These are phyloP conservation scores for Martes martes DNA, from an alignment of 2,113 vertebrate species.

Conservation along the genomic window DNA sequence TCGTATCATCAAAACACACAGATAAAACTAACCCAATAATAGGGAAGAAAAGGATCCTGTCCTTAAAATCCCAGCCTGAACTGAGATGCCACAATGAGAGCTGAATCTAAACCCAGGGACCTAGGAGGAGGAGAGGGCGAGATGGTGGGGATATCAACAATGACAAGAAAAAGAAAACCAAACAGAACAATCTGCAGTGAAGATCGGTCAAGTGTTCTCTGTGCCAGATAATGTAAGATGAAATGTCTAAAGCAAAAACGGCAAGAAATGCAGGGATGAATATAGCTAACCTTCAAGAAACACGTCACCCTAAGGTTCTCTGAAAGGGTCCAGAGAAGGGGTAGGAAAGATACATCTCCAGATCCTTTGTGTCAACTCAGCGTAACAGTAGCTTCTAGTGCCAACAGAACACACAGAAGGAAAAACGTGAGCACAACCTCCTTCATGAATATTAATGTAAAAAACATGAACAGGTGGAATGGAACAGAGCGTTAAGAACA, in stretches of 20 bases:
- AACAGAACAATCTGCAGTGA: neutral
- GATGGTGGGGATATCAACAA: neutral
- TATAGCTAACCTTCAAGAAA: neutral
- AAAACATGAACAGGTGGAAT: neutral
- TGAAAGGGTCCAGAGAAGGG: neutral
- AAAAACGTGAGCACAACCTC: neutral
- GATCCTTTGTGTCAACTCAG: neutral
- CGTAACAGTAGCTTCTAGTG: too few species aligned
- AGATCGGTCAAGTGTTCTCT: neutral
- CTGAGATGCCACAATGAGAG: rapidly evolving
- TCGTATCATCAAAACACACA: neutral
- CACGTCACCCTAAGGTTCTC: neutral
- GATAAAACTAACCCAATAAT: neutral
- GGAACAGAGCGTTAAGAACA: neutral
- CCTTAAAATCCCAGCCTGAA: neutral
- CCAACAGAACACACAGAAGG: neutral
- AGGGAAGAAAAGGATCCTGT: neutral
- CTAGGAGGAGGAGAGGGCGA: rapidly evolving
- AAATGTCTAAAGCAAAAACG: neutral
- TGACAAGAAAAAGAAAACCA: neutral
- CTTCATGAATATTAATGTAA: neutral
- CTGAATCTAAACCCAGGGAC: neutral
- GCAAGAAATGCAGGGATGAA: neutral
- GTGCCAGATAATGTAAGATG: neutral
- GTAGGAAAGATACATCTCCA: rapidly evolving